Percentiles rank a stretch among this genome's conserved stretches.
phyloP scores from a whole-genome alignment of 2,113 vertebrate genomes.

The Tyrannus savana region DNA sequence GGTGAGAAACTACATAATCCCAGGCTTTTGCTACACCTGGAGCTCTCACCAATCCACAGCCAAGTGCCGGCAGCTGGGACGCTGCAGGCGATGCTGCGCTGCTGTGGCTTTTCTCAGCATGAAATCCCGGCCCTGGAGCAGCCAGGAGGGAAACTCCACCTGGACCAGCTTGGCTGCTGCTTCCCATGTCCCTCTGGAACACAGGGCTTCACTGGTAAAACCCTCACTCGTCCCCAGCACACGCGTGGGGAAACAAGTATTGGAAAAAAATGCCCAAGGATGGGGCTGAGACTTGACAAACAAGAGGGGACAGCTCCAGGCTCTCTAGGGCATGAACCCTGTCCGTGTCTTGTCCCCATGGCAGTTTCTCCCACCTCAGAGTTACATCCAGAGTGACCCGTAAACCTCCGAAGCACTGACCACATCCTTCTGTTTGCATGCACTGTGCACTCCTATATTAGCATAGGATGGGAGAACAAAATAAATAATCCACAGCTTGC shows the following conservation, averaged over 20 bases:
- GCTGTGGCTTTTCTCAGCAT: background rate
- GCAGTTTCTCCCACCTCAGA: background rate
- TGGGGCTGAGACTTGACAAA: background rate
- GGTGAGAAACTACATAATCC: background rate
- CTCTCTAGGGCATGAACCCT: background rate
- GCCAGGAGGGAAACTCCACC: background rate
- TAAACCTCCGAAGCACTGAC: background rate
- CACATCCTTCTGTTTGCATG: background rate
- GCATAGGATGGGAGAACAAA: background rate
- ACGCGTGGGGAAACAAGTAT: rapidly evolving
- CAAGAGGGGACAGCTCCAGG: background rate
- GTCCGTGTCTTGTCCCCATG: background rate
- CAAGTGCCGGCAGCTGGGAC: background rate
- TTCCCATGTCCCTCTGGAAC: background rate
- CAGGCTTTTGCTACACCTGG: background rate
- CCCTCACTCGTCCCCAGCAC: background rate
- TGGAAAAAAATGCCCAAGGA: background rate
- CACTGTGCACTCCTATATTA: background rate
- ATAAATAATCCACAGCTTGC: slow-evolving; percentile 1
- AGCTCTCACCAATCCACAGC: background rate
- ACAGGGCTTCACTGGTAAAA: background rate
- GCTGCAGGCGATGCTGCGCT: background rate
- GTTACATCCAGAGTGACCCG: rapidly evolving
- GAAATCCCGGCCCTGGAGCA: background rate
- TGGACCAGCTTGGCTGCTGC: rapidly evolving